Conservation (phyloP, 2,888 invertebrate genomes). For the Cerastis leucographa region DNA sequence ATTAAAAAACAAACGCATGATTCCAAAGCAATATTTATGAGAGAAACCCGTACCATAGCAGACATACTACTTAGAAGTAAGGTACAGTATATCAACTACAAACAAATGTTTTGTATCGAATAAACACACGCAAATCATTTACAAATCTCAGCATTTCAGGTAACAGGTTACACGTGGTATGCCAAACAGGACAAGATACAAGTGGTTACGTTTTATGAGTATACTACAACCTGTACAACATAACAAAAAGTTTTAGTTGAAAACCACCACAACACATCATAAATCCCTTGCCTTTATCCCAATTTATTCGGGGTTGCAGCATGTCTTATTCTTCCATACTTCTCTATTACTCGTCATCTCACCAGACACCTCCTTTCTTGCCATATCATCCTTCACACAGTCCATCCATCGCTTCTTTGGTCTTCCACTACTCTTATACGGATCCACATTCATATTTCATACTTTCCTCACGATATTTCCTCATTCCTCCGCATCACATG, state of each 20-base stretch:
- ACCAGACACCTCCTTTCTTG: too few species aligned
- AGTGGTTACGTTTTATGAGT: background rate
- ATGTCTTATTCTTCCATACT: too few species aligned
- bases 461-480: too few species aligned
- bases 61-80: background rate
- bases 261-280: background rate
- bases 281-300: too few species aligned
- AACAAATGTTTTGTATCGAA: background rate
- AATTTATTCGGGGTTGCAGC: too few species aligned
- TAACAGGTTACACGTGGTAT: background rate
- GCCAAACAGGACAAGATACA: background rate
- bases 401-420: too few species aligned
- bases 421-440: too few species aligned
- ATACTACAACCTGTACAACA: background rate
- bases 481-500: too few species aligned
- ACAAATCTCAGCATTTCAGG: background rate
- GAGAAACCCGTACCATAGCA: slow-evolving; percentile 35
- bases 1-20: slow-evolving; percentile 32
- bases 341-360: too few species aligned
- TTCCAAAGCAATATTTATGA: slow-evolving; percentile 49
- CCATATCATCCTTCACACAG: too few species aligned
- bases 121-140: background rate
- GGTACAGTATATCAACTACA: background rate
- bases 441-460: too few species aligned
- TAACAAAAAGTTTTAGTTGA: background rate